Conservation (phyloP, 2,113 vertebrate species). For the Vanacampus margaritifer region DNA sequence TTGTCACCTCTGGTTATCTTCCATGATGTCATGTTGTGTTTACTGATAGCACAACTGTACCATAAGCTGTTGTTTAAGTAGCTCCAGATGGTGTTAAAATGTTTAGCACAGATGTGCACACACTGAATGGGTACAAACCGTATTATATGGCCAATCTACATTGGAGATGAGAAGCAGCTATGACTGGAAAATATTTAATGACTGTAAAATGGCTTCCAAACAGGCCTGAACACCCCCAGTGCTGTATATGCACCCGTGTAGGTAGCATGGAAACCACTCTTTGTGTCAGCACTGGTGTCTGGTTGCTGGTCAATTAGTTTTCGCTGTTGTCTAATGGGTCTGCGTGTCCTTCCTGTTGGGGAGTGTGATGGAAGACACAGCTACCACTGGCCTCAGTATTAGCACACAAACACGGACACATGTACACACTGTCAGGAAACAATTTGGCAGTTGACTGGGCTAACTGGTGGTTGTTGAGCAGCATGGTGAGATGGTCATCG, state of each 20-base stretch:
- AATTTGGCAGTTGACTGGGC: conserved; percentile 51
- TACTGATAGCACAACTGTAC: neutral
- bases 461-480: conserved; percentile 44
- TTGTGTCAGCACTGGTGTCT: conserved; percentile 41
- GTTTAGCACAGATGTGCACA: neutral
- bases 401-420: conserved; percentile 11
- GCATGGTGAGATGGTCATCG: conserved; percentile 38
- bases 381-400: conserved; percentile 39
- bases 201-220: neutral
- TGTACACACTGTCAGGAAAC: conserved; percentile 53
- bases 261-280: conserved; percentile 27
- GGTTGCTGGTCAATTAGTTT: conserved; percentile 53
- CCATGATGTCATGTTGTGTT: neutral
- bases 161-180: neutral
- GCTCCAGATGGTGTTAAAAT: neutral
- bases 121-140: neutral
- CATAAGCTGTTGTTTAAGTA: neutral
- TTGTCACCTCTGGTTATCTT: too few relatives aligned
- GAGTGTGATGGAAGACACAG: conserved; percentile 48
- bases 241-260: conserved; percentile 12
- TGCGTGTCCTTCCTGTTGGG: conserved; percentile 48
- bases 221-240: neutral
- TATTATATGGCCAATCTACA: neutral
- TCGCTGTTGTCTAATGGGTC: conserved; percentile 44
- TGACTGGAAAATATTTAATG: neutral